phyloP scores from a whole-genome alignment of 2,113 vertebrate species.

The Callorhinus ursinus region DNA sequence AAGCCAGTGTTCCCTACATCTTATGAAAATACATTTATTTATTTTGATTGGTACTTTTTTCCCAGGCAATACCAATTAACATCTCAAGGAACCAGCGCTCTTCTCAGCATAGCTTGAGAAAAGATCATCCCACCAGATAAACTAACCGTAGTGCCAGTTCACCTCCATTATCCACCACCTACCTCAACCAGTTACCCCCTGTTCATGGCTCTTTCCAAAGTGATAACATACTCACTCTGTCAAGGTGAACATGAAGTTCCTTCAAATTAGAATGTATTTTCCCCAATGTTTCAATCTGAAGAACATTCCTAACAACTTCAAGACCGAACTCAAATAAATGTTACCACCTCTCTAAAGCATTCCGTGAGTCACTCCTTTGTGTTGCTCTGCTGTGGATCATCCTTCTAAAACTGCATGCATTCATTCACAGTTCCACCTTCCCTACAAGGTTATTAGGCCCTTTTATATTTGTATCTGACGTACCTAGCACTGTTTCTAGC shows the following conservation, averaged over 20 bases:
- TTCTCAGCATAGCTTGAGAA: not conserved
- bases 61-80: not conserved
- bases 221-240: not conserved
- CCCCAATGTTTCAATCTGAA: not conserved
- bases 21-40: not conserved
- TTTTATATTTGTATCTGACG: not conserved
- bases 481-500: not conserved
- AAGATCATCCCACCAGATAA: not conserved
- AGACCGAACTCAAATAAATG: not conserved
- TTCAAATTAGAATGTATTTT: not conserved
- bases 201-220: not conserved
- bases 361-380: fast-evolving
- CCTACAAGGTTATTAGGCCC: too few species aligned
- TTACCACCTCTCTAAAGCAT: not conserved
- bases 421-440: not conserved
- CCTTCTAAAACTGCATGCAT: not conserved
- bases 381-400: not conserved
- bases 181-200: too few species aligned
- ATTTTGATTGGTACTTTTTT: not conserved
- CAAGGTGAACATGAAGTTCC: not conserved
- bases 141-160: not conserved
- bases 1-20: not conserved
- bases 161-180: not conserved
- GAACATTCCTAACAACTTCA: not conserved
- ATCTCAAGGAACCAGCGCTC: not conserved